A percentile compares a stretch with the other conserved stretches of the same genome.
These are phyloP conservation scores for Pogonocherus hispidulus DNA, from an alignment of 2,888 invertebrate genomes.

Conservation along the genomic window DNA sequence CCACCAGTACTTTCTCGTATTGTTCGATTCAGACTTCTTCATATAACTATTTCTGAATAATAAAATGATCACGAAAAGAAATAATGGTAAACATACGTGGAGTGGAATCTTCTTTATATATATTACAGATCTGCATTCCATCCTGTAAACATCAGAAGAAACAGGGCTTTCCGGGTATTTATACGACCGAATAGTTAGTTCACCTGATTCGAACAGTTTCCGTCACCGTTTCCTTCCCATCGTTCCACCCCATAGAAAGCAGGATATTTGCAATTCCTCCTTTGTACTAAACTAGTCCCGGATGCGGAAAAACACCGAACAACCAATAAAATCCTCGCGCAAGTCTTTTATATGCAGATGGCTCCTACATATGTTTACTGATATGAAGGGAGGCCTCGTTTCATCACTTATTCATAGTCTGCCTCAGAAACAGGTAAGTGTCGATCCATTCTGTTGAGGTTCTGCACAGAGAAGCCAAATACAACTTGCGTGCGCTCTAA, in stretches of 20 bases:
- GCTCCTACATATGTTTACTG: conserved; percentile 29
- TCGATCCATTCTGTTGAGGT: conserved; percentile 21
- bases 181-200: too few relatives aligned
- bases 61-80: too few relatives aligned
- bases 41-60: too few relatives aligned
- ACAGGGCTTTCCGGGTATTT: too few relatives aligned
- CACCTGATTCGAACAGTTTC: too few relatives aligned
- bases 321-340: conserved; percentile 21
- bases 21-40: too few relatives aligned
- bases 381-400: conserved; percentile 16
- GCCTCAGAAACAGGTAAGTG: conserved; percentile 21
- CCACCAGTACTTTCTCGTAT: too few relatives aligned
- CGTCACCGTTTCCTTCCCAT: not conserved
- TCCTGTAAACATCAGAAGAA: too few relatives aligned
- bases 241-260: not conserved
- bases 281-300: conserved; percentile 3
- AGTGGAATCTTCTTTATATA: too few relatives aligned
- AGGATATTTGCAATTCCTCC: not conserved
- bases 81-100: too few relatives aligned
- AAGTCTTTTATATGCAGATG: conserved; percentile 29
- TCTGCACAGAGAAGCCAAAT: not conserved
- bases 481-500: not conserved
- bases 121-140: too few relatives aligned
- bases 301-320: conserved; percentile 6
- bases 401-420: conserved; percentile 28